Evolutionary conservation across 1,140 invertebrate genomes (phyloP).

Genomic region (Platorchestia sp.): DNA sequence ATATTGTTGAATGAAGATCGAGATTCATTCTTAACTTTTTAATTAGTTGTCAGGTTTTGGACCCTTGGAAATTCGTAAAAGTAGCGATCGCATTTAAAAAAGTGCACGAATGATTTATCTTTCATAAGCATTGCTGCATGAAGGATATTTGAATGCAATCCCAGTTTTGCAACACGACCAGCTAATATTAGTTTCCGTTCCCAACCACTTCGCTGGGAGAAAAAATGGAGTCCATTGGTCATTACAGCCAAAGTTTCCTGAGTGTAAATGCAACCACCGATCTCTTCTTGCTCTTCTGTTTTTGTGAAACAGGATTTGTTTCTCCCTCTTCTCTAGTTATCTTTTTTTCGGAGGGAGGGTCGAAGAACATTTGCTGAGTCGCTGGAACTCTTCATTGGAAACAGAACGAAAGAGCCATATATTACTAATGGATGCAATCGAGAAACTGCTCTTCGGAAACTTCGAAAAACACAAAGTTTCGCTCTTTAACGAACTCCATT

Average conservation of each 20-base stretch:
- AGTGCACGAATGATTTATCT: neutral
- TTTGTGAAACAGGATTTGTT: neutral
- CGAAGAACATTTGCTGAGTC: neutral
- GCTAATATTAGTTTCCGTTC: neutral
- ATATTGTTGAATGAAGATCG: too few relatives aligned
- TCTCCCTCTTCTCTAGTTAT: neutral
- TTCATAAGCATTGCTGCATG: neutral
- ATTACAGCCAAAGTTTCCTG: neutral
- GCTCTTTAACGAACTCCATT: constrained; percentile 27
- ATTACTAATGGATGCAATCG: constrained; percentile 39
- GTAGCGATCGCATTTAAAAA: neutral
- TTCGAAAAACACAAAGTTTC: constrained; percentile 14
- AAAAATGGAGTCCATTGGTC: neutral
- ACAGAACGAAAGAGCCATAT: neutral
- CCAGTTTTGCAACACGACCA: neutral
- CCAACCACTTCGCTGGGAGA: neutral
- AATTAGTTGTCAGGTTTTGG: too few relatives aligned
- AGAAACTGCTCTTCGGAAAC: constrained; percentile 11
- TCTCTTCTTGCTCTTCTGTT: neutral
- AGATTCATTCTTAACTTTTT: too few relatives aligned
- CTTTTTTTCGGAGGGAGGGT: neutral
- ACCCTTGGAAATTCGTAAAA: too few relatives aligned
- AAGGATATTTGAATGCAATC: neutral
- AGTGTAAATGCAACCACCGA: neutral
- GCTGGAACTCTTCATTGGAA: neutral